Conservation (phyloP, 2,113 vertebrate species). For the Macquaria ambigua region DNA sequence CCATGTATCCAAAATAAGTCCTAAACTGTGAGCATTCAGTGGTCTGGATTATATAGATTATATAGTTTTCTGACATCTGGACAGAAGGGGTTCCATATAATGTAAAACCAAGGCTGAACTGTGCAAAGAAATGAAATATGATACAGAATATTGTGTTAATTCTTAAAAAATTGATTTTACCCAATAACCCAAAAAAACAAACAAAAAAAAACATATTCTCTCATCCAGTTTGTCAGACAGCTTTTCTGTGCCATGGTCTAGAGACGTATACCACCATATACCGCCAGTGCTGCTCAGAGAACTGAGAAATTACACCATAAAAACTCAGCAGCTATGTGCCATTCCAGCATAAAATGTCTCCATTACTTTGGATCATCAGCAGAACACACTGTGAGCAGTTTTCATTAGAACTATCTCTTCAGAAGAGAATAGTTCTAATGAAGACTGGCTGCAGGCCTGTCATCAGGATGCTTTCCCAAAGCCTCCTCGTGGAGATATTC, state of each 20-base stretch:
- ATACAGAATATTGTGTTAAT: neutral
- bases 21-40: neutral
- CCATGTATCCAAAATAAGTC: neutral
- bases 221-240: neutral
- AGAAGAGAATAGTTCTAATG: neutral
- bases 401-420: neutral
- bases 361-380: neutral
- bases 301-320: neutral
- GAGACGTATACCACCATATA: neutral
- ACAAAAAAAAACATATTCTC: neutral
- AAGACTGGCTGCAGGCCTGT: neutral
- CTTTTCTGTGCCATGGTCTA: neutral
- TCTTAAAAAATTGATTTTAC: neutral
- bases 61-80: neutral
- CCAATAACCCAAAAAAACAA: neutral
- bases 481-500: neutral
- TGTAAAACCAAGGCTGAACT: neutral
- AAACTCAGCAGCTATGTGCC: neutral
- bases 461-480: neutral
- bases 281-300: neutral
- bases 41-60: neutral
- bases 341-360: neutral
- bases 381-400: neutral
- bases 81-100: neutral
- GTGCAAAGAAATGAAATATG: neutral